Evolutionary conservation across 2,113 vertebrate genomes (phyloP), one percentile per base, ranked within the genome.

Genomic region (Merops nubicus): DNA sequence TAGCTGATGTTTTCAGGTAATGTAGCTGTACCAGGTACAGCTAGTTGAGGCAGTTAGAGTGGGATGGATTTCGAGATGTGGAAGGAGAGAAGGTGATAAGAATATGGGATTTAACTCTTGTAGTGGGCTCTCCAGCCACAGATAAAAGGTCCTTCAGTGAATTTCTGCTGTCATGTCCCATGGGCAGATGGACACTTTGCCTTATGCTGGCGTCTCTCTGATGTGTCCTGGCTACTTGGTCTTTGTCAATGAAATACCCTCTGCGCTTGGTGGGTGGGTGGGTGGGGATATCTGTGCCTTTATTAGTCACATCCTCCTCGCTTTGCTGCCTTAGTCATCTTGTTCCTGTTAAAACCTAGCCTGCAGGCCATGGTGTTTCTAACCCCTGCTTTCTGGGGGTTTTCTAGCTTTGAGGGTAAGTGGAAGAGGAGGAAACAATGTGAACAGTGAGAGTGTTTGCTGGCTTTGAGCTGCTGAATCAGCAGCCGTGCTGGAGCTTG

Each of bases 401-500:
- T 87, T 84, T 82, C 47, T 65, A 29, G 31, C 33, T 82, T 17
- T 57, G 36, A 47, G 25, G 45, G 17, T 1, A 5, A 72, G 31
- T 8, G 38, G 26, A 50, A 11, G 45, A 38, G n/a, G 18, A 76
- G 57, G 47, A 57, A 77, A 62, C 45, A 6, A 16, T 6, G 12
- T 50, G 4, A 7, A 6, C 8, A 0, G 1, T 48, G 85, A 21
- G 12, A 75, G n/a, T 1, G 0, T 80, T 77, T 85, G 84, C 59
- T 72, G 56, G 65, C 59, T 5, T 7, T 0, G 3, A 48, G 50
- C 45, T 88, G 83, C 59, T 93, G 84, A 88, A 21, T 95, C 42
- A 29, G 40, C 50, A 72, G 28, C 77, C 0, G 0, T 57, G 57
- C 43, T 63, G 78, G 94, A 89, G 84, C 70, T 96, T 95, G 83